Base-by-base conservation (phyloP, 35 echinoderm and acorn worm species). In the Eucidaris tribuloides region DNA sequence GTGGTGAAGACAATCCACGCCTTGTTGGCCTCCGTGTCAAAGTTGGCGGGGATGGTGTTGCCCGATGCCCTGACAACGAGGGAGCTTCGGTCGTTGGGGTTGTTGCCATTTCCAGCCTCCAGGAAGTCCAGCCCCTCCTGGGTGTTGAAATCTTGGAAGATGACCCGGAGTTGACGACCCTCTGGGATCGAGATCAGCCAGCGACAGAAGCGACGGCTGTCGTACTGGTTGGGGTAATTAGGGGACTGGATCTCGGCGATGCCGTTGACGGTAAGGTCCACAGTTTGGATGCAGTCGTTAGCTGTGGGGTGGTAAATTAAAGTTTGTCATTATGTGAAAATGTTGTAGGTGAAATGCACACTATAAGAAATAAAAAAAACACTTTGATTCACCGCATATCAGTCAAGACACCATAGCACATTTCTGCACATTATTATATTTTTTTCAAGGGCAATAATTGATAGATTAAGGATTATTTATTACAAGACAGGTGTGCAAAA, bases 1-100 rank as follows among this genome's bases (percentile, higher is more conserved):
- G 85, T 49, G 0, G 48, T 89, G 41, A 97, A 97, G 19, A 86
- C 88, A n/a, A 97, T 74, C 94, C 94, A 97, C 1, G 89, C 61
- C 43, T 74, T 18, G 58, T 89, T 84, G 17, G 76, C 45, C 5
- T 45, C 42, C 25, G 94, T 89, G 5, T 83, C 86, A 89, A 96
- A 90, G 70, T 86, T 90, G 32, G 63, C 78, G 2, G 93, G 93
- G 62, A 91, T 91, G 22, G 40, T 33, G 60, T 48, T 77, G 17
- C 94, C 94, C 2, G 94, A 92, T 20, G 52, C 80, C 34, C 85
- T 45, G 0, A 88, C 62, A 1, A 92, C 55, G 32, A 92, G 30
- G 4, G 94, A 89, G 18, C 49, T 48, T 18, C 37, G 3, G 37
- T 92, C 65, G 0, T 85, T 48, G 0, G 94, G 85, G 34, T 92